phyloP scores from a whole-genome alignment of 1,140 invertebrate genomes.

The Zaprionus kolodkinae region DNA sequence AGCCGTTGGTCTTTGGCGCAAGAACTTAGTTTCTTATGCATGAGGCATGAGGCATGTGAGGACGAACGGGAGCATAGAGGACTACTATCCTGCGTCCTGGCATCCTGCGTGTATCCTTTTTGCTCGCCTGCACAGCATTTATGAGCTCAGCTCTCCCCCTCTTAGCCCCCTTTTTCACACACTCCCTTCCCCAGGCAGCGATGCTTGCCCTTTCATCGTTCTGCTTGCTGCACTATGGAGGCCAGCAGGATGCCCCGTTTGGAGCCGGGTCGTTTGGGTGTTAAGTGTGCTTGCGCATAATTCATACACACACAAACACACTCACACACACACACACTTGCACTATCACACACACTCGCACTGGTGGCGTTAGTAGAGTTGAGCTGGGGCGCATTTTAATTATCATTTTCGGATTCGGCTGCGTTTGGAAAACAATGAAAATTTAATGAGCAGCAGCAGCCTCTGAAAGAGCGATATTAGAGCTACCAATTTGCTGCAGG shows the following conservation, averaged over 20 bases:
- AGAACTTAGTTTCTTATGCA: conserved; percentile 48
- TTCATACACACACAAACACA: conserved; percentile 33
- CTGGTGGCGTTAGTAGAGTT: not conserved
- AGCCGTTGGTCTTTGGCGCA: conserved; percentile 15
- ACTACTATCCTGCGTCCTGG: not conserved
- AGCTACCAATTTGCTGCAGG: conserved; percentile 52
- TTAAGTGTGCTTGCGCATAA: conserved; percentile 54
- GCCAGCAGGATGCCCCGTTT: conserved; percentile 32
- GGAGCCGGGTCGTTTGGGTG: conserved; percentile 43
- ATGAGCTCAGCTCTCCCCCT: conserved; percentile 36
- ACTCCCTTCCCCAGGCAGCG: no score
- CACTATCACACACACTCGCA: conserved; percentile 4
- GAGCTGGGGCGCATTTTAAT: conserved; percentile 66
- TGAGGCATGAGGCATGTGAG: conserved; percentile 39
- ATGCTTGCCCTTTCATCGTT: not conserved
- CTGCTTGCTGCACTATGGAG: conserved; percentile 4
- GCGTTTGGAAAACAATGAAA: conserved; percentile 68
- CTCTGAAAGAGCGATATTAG: conserved; percentile 58
- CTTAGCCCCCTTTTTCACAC: not conserved
- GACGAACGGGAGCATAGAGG: not conserved
- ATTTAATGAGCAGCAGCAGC: conserved; percentile 66
- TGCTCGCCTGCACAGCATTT: conserved; percentile 53
- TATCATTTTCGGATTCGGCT: conserved; percentile 65
- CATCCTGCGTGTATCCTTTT: conserved; percentile 45
- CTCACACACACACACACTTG: conserved; percentile 4